Conservation (phyloP, 2,797 vertebrate species). For the Poecile montanus region DNA sequence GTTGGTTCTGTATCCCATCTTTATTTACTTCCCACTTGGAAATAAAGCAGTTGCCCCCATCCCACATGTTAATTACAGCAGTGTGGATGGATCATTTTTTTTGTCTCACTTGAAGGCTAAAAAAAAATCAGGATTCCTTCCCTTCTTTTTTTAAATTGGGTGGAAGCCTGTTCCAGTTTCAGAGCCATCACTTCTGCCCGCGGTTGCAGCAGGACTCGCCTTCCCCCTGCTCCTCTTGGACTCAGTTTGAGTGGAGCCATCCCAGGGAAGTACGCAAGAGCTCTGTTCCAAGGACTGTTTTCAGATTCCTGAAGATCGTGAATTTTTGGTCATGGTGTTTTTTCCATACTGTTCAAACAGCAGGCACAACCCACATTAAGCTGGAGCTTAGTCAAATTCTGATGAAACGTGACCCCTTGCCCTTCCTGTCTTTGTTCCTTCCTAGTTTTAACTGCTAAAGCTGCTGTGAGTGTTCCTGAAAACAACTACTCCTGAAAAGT, state of each 20-base stretch:
- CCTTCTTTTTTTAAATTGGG: not conserved
- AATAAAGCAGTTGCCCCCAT: not conserved
- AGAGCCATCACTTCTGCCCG: not conserved
- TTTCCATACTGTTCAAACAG: conserved; percentile 33
- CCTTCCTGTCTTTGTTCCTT: conserved; percentile 78
- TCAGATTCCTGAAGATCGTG: not conserved
- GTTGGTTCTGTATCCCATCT: not conserved
- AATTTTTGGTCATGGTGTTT: conserved; percentile 6
- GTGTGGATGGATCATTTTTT: not conserved
- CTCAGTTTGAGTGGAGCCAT: not conserved
- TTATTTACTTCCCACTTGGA: not conserved
- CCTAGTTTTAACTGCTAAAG: conserved; percentile 61
- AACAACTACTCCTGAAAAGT: conserved; percentile 79
- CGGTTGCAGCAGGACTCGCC: not conserved
- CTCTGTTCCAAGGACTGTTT: not conserved
- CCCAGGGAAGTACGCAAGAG: not conserved
- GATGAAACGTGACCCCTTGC: conserved; percentile 61
- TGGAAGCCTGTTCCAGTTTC: not conserved
- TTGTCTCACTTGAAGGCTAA: not conserved
- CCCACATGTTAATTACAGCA: not conserved
- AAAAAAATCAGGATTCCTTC: not conserved
- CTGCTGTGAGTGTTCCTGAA: conserved; percentile 73
- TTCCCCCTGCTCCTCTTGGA: not conserved
- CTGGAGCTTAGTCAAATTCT: conserved; percentile 56
- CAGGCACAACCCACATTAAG: conserved; percentile 35